These are phyloP conservation scores for Hippocampus zosterae DNA, from an alignment of 2,113 vertebrate genomes.

Conservation along the genomic window DNA sequence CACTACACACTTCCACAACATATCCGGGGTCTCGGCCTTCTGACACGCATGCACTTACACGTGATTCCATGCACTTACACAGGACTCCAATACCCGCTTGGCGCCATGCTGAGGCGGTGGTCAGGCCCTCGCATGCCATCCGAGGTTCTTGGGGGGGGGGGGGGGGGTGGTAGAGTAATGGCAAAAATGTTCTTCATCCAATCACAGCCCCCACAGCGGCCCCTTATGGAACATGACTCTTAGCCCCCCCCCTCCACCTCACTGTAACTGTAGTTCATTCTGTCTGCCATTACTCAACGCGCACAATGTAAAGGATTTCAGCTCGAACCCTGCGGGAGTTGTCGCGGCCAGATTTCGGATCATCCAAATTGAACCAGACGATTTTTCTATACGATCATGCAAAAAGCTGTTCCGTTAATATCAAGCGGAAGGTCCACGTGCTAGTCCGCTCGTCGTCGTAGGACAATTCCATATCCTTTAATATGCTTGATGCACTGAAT, in stretches of 20 bases:
- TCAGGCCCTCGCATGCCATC: constrained; percentile 62
- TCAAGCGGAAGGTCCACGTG: too few relatives aligned
- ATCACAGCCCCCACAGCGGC: constrained; percentile 30
- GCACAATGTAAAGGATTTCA: constrained; percentile 31
- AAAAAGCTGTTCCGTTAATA: neutral
- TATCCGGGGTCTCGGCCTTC: constrained; percentile 65
- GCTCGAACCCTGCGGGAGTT: constrained; percentile 34
- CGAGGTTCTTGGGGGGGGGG: too few relatives aligned
- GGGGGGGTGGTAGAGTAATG: constrained; percentile 30
- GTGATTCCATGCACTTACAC: constrained; percentile 27
- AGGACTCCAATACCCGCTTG: constrained; percentile 34
- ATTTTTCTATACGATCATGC: neutral
- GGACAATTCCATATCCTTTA: too few relatives aligned
- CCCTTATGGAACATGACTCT: constrained; percentile 52
- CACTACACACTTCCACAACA: constrained; percentile 75
- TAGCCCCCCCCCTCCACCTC: constrained; percentile 24
- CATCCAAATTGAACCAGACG: neutral
- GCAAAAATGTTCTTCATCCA: constrained; percentile 45
- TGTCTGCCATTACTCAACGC: constrained; percentile 42
- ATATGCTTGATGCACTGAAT: too few relatives aligned
- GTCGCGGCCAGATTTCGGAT: constrained; percentile 7
- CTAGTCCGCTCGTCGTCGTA: too few relatives aligned
- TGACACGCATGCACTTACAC: constrained; percentile 20
- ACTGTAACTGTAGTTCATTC: constrained; percentile 36
- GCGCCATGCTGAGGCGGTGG: constrained; percentile 60